A percentile compares a stretch with the other conserved stretches of the same genome.
Conservation (phyloP, 2,888 invertebrate genomes). For the Nasonia oneida region DNA sequence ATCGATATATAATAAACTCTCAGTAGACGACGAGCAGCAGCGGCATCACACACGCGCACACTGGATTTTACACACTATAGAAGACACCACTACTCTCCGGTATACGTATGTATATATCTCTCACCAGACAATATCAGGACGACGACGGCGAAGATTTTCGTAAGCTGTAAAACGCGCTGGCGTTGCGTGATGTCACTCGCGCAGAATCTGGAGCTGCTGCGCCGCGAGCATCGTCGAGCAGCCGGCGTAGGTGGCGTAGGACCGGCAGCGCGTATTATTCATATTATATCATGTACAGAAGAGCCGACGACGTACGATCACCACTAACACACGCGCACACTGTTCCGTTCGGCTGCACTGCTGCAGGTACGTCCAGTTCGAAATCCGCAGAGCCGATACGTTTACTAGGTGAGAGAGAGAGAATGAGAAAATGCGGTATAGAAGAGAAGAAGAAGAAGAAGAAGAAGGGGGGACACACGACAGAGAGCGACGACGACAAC, state of each 20-base stretch:
- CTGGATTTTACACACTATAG: neutral
- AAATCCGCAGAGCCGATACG: neutral
- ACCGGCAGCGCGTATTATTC: slow-evolving; percentile 27
- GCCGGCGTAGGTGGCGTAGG: neutral
- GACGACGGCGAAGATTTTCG: too few relatives aligned
- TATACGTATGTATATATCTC: too few relatives aligned
- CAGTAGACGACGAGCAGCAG: neutral
- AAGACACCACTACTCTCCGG: too few relatives aligned
- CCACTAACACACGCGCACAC: too few relatives aligned
- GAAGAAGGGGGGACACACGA: neutral
- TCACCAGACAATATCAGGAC: too few relatives aligned
- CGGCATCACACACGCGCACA: slow-evolving; percentile 17
- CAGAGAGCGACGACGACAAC: neutral
- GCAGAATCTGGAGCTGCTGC: slow-evolving; percentile 4
- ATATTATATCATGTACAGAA: neutral
- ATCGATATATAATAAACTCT: neutral
- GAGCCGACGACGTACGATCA: too few relatives aligned
- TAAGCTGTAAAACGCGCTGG: neutral
- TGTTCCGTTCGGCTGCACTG: too few relatives aligned
- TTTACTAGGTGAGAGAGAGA: neutral
- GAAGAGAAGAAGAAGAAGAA: neutral
- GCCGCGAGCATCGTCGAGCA: neutral
- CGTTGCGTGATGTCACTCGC: slow-evolving; percentile 19
- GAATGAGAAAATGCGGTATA: neutral
- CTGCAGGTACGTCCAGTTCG: neutral